Evolutionary conservation across 2,797 vertebrate genomes (phyloP), one percentile per base, ranked within the genome.

Genomic region (Salarias fasciatus): DNA sequence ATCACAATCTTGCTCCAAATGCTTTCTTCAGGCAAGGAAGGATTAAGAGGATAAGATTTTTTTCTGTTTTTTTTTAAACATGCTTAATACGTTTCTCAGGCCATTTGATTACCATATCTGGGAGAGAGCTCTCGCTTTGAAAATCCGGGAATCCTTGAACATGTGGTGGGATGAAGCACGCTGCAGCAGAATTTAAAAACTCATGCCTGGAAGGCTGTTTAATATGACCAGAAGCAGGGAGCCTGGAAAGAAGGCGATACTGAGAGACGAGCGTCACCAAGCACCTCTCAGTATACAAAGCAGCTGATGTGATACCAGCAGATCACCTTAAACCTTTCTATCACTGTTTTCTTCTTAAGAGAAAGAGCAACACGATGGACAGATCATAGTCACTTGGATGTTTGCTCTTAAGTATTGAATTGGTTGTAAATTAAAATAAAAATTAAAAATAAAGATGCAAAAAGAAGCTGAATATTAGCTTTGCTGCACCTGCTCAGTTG

Each of bases 241-340:
- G 64, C 71, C 67, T 82, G 72, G 15, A 51, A 69, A 51, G 48
- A 37, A 63, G 53, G 63, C 80, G 79, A 77, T 82, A 74, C 75
- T 52, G 63, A 51, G 58, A 63, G 33, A 55, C 55, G 45, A 29
- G 46, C 57, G 31, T 61, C 47, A 49, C 33, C 30, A 24, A 24
- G 18, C 18, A 24, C 18, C 18, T 24, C 18, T 61, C 40, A 24
- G 31, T 48, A 24, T 40, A 11, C 24, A 4, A 28, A 70, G 29
- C 18, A 43, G 14, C 53, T 67, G 28, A 68, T 51, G 35, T 56
- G 24, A 24, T 24, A 24, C 18, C 24, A 24, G n/a, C n/a, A n/a
- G n/a, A n/a, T n/a, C n/a, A n/a, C n/a, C n/a, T n/a, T n/a, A n/a
- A n/a, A n/a, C n/a, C n/a, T n/a, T n/a, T n/a, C n/a, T n/a, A n/a